Conservation (phyloP, 30 jellyfish, hydroid and myxozoan genomes). For the Chrysaora quinquecirrha region DNA sequence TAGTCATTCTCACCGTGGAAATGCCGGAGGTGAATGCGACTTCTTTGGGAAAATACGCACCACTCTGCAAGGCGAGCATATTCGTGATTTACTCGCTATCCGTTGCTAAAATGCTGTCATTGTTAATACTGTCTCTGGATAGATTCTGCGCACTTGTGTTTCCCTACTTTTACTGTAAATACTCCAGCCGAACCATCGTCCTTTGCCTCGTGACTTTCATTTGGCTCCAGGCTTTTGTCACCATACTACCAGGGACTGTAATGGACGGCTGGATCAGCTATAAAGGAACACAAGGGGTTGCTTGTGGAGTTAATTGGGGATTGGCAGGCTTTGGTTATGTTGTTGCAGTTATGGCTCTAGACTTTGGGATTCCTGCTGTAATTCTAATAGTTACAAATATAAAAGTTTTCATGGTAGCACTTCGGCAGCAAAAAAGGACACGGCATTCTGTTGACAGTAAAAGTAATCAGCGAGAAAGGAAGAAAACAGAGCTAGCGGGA, state of each 20-base stretch:
- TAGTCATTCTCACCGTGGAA: neutral
- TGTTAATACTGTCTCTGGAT: constrained; percentile 5
- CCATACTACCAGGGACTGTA: neutral
- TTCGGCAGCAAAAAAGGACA: constrained; percentile 1
- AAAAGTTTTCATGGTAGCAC: constrained; percentile 7
- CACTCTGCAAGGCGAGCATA: neutral
- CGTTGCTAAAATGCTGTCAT: neutral
- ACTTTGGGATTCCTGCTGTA: neutral
- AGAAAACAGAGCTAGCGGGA: neutral
- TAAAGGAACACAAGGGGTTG: neutral
- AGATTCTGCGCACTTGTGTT: neutral
- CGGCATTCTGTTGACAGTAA: neutral
- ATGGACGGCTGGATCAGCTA: neutral
- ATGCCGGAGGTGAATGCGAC: neutral
- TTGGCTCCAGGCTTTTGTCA: neutral
- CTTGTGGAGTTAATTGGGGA: constrained; percentile 17
- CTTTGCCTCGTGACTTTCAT: neutral
- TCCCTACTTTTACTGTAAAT: constrained; percentile 4
- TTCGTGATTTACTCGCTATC: neutral
- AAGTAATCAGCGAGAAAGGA: neutral
- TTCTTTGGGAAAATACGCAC: neutral
- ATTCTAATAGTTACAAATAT: neutral
- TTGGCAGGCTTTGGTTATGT: neutral
- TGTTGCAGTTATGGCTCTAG: neutral
- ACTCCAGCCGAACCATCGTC: neutral